Evolutionary conservation across 2,797 vertebrate genomes (phyloP), one percentile per base, ranked within the genome.

Genomic region (Rhynchonycteris naso): DNA sequence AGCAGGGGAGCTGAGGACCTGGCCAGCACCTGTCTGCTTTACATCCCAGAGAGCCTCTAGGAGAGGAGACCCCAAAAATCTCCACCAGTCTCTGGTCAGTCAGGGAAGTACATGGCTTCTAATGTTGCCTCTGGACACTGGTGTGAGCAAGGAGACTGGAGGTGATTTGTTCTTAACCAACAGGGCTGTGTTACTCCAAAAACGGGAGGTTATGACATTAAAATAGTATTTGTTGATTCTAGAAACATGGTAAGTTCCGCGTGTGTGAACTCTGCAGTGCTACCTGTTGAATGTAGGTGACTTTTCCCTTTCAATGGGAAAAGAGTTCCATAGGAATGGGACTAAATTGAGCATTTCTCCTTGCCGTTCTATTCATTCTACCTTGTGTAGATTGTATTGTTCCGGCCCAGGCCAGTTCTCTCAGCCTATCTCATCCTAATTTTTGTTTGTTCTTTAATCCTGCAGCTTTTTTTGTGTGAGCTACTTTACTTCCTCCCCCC

Each of bases 1-100:
- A 30, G n/a, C 38, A 28, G 63, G 38, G n/a, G 33, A 79, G 18
- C 71, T 0, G 4, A 59, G 7, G 28, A 26, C 56, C 69, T 35
- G 12, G 18, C 4, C 21, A 12, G 54, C 58, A 22, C 28, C 43
- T 28, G 3, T 24, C 61, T 22, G 16, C 61, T 84, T 16, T 63
- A 26, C 7, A 11, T 12, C 54, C 81, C 12, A 14, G 0, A 18
- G 18, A 30, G 8, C 30, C 43, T 5, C 0, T 0, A 24, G 54
- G 4, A 21, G 30, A 59, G 54, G 54, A 7, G 4, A 11, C 11
- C 5, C 6, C 47, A 0, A 58, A 56, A 21, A 2, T 24, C n/a
- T 8, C 43, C 22, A 0, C 35, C 2, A 0, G n/a, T 5, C 22
- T 74, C 47, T 5, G 5, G 21, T 21, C 24, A 22, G n/a, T n/a